Percentiles rank a stretch among this genome's conserved stretches.
phyloP scores from a whole-genome alignment of 92 coral and sea anemone genomes.

The Phenganax marumi region DNA sequence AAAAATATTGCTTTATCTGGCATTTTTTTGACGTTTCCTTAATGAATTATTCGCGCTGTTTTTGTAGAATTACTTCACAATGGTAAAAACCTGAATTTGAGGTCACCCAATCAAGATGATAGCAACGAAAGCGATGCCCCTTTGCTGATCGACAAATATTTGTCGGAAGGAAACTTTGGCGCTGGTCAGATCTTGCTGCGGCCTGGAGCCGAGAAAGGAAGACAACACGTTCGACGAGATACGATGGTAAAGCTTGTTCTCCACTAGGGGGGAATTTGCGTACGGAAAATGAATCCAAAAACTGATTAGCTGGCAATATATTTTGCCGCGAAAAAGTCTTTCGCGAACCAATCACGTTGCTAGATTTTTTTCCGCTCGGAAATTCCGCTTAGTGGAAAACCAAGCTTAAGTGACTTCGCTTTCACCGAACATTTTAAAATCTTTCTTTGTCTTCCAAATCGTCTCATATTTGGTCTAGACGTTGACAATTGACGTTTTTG shows the following conservation, averaged over 20 bases:
- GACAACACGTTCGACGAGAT: constrained; percentile 78
- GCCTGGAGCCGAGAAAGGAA: constrained; percentile 87
- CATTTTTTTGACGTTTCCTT: neutral
- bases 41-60: neutral
- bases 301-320: too few relatives aligned
- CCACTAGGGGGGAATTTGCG: too few relatives aligned
- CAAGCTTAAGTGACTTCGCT: too few relatives aligned
- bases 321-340: too few relatives aligned
- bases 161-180: constrained; percentile 77
- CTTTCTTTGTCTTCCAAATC: too few relatives aligned
- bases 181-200: constrained; percentile 75
- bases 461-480: too few relatives aligned
- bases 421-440: too few relatives aligned
- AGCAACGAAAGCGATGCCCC: constrained; percentile 63
- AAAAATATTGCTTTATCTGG: neutral
- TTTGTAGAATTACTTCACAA: constrained; percentile 60
- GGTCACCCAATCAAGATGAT: constrained; percentile 38
- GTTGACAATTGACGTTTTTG: too few relatives aligned
- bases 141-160: constrained; percentile 75
- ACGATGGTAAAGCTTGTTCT: constrained; percentile 68
- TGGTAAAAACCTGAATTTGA: constrained; percentile 71
- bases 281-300: too few relatives aligned
- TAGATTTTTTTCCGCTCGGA: too few relatives aligned
- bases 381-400: too few relatives aligned
- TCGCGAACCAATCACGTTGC: too few relatives aligned